Evolutionary conservation across 2,888 invertebrate species (phyloP), one percentile per base, ranked within the genome.

Genomic region (Ctenicera cuprea): DNA sequence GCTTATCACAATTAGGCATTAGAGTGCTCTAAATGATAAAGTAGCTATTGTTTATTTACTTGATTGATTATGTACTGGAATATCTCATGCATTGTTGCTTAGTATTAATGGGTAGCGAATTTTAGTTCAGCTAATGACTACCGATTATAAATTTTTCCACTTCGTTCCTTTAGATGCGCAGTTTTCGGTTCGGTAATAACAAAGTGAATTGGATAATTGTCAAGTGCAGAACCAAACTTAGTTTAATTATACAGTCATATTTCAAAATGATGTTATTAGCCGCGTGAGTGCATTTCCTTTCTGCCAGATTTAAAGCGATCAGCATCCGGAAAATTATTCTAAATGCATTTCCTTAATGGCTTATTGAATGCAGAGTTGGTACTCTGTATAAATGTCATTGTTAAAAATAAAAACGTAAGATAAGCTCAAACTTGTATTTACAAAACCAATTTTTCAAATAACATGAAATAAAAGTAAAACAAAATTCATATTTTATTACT

Each of bases 181-280:
- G 50, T 50, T 50, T 22, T 50, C 22, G 50, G 50, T 50, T 20
- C 50, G 50, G 11, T 65, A 52, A 38, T 50, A 65, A 65, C 50
- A 52, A 33, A 59, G 37, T 38, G n/a, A n/a, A n/a, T n/a, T n/a
- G 59, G 16, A 18, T 65, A 52, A 65, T 65, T 65, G 22, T 22
- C 50, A 12, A 12, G 20, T 12, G 22, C 30, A 30, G 26, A 33
- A 33, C 30, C 30, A 20, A 16, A 61, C 18, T 38, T 62, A 43
- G 43, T 62, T 62, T 62, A 9, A 22, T 61, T 38, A 37, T 37
- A 59, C 18, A 14, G 14, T 41, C 41, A 41, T 33, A 61, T 61
- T 61, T 38, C 37, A 20, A 41, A 43, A 43, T 41, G 37, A 37
- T 45, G 26, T 16, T 37, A 65, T 52, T 65, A 33, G 11, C 12